phyloP scores from a whole-genome alignment of 2,888 invertebrate species.

The Chrysodeixis includens region DNA sequence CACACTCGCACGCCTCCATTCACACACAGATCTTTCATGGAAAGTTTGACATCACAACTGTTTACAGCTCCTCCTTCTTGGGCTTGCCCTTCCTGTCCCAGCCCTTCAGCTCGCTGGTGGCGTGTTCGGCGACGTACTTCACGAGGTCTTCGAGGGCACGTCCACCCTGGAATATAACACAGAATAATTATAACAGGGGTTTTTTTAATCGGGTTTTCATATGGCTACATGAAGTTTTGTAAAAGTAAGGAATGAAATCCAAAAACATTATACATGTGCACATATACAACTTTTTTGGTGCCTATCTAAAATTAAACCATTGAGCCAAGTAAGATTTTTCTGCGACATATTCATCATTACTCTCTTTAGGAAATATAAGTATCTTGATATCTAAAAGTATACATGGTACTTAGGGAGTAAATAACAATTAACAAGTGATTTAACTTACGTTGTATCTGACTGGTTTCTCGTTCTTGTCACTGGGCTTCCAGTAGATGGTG shows the following conservation, averaged over 20 bases:
- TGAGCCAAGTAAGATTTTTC: too few relatives aligned
- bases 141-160: constrained; percentile 98
- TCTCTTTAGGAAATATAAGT: too few relatives aligned
- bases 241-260: too few relatives aligned
- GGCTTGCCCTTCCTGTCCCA: constrained; percentile 95
- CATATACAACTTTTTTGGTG: too few relatives aligned
- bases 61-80: constrained; percentile 86
- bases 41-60: constrained; percentile 73
- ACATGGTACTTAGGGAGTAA: too few relatives aligned
- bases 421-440: too few relatives aligned
- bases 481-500: constrained; percentile 98
- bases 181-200: neutral
- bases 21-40: constrained; percentile 84
- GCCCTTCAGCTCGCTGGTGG: constrained; percentile 95
- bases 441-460: constrained; percentile 95
- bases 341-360: too few relatives aligned
- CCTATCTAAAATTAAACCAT: too few relatives aligned
- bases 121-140: constrained; percentile 97
- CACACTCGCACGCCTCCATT: constrained; percentile 63
- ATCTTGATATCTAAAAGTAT: too few relatives aligned
- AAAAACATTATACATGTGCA: too few relatives aligned
- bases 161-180: constrained; percentile 92
- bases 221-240: too few relatives aligned
- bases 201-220: too few relatives aligned
- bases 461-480: constrained; percentile 93